phyloP scores from a whole-genome alignment of 2,888 invertebrate species.

The Cremastinae sp. region DNA sequence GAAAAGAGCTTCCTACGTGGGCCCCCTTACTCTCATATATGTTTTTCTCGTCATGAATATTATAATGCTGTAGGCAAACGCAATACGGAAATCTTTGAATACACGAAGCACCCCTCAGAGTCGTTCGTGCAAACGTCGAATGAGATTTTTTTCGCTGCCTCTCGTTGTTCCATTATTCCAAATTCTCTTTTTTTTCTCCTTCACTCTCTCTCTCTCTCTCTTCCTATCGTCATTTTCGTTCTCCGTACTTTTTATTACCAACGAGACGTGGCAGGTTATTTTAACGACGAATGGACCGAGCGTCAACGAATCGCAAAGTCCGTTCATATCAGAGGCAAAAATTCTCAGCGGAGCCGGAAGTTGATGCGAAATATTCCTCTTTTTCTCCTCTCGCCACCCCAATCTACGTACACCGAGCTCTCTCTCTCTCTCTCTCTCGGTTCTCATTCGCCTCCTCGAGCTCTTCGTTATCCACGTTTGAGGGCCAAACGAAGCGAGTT shows the following conservation, averaged over 20 bases:
- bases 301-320: conserved; percentile 52
- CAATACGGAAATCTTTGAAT: conserved; percentile 18
- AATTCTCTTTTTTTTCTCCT: neutral
- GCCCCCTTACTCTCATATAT: neutral
- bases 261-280: conserved; percentile 42
- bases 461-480: conserved; percentile 51
- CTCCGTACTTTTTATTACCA: conserved; percentile 18
- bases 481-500: conserved; percentile 39
- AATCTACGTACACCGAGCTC: neutral
- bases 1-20: conserved; percentile 21
- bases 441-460: conserved; percentile 12
- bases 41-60: conserved; percentile 2
- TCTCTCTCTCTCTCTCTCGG: conserved; percentile 5
- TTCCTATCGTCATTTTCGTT: neutral
- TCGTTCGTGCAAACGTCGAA: conserved; percentile 16
- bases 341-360: conserved; percentile 53
- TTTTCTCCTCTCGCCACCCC: conserved; percentile 11
- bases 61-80: neutral
- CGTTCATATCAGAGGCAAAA: conserved; percentile 31
- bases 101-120: conserved; percentile 8
- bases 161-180: conserved; percentile 8
- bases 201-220: neutral
- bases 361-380: conserved; percentile 33
- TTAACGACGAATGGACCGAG: conserved; percentile 30
- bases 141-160: conserved; percentile 27